Percentiles rank a stretch among this genome's conserved stretches.
Conservation (phyloP, 2,113 vertebrate species). For the Oceanodroma tethys region DNA sequence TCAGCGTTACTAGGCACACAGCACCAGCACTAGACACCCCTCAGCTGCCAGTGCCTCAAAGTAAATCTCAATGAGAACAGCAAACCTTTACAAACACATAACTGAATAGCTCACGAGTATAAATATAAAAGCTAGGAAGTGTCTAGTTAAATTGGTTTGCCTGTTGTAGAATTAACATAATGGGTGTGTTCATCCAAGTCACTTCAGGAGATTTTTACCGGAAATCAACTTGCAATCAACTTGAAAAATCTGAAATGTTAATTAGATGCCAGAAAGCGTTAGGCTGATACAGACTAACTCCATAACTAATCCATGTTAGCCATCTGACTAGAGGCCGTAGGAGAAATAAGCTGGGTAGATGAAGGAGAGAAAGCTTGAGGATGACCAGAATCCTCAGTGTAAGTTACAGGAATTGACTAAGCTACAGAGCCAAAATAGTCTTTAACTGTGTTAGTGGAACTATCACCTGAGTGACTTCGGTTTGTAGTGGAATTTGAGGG, state of each 20-base stretch:
- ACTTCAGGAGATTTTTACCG: neutral
- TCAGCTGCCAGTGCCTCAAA: neutral
- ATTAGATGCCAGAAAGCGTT: neutral
- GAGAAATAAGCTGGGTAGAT: neutral
- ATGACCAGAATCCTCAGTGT: neutral
- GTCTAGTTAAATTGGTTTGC: neutral
- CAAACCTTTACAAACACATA: neutral
- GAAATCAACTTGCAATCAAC: neutral
- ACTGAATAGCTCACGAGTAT: neutral
- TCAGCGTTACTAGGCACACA: accelerated
- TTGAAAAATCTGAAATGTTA: neutral
- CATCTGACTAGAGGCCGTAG: neutral
- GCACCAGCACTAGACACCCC: neutral
- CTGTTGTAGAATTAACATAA: neutral
- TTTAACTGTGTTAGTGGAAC: neutral
- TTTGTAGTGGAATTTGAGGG: neutral
- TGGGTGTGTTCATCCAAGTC: neutral
- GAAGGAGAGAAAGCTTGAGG: neutral
- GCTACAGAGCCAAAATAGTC: neutral
- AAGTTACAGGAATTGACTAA: neutral
- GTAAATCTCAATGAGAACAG: neutral
- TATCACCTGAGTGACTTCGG: neutral
- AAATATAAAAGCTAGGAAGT: neutral
- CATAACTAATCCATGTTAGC: neutral
- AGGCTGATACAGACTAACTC: neutral